phyloP scores from a whole-genome alignment of 2,888 invertebrate species.

The Andrena camellia region DNA sequence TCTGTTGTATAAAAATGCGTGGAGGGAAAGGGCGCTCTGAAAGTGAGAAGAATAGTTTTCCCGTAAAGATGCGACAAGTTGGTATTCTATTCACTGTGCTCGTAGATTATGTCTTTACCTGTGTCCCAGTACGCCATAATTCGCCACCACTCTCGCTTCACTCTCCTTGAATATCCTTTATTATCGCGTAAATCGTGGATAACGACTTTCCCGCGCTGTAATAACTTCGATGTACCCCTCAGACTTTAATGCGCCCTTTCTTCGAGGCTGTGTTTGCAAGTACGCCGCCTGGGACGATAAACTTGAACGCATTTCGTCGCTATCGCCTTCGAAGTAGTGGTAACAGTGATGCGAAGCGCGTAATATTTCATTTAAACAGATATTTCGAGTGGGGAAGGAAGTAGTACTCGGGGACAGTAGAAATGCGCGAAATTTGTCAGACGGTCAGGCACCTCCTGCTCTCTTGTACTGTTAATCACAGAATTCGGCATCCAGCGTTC shows the following conservation, averaged over 20 bases:
- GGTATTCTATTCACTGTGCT: constrained; percentile 22
- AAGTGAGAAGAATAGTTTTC: constrained; percentile 7
- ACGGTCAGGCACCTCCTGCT: background rate
- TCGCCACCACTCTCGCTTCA: constrained; percentile 41
- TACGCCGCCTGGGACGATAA: background rate
- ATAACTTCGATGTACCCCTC: constrained; percentile 49
- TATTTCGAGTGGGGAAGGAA: background rate
- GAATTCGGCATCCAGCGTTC: background rate
- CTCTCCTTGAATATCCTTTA: constrained; percentile 54
- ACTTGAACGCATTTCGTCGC: background rate
- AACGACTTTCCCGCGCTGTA: constrained; percentile 51
- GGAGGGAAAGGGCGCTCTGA: background rate
- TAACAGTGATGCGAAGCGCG: background rate
- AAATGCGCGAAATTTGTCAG: constrained; percentile 3
- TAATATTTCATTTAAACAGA: background rate
- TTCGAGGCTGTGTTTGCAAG: background rate
- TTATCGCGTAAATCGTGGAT: constrained; percentile 58
- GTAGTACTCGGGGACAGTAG: background rate
- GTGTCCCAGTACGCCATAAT: constrained; percentile 38
- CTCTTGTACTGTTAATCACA: background rate
- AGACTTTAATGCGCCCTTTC: constrained; percentile 36
- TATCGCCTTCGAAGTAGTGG: background rate
- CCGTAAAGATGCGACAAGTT: constrained; percentile 31
- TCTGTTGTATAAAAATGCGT: background rate
- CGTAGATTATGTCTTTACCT: constrained; percentile 29